Evolutionary conservation across 2,797 vertebrate genomes (phyloP).

Genomic region (Nyctibius grandis): DNA sequence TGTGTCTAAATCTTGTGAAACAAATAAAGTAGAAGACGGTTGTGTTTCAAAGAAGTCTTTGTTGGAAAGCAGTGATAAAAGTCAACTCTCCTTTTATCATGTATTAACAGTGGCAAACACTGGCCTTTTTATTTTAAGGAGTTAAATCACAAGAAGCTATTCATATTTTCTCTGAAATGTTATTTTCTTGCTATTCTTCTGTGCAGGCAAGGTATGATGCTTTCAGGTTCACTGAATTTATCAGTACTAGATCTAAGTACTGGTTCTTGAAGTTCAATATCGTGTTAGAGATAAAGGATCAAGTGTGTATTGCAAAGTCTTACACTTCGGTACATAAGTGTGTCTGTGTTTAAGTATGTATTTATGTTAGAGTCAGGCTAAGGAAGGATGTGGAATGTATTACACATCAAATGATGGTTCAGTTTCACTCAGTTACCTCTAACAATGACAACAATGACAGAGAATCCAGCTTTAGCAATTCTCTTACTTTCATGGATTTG

Average conservation of each 20-base stretch:
- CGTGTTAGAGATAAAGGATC: neutral
- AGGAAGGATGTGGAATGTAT: neutral
- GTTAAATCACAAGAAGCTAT: neutral
- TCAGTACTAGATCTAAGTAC: neutral
- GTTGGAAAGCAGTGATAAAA: neutral
- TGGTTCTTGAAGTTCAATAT: neutral
- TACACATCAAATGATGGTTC: neutral
- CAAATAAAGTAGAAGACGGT: neutral
- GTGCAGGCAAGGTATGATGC: neutral
- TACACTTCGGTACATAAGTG: neutral
- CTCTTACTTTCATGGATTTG: neutral
- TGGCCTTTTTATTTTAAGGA: neutral
- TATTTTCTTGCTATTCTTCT: neutral
- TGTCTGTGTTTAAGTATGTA: neutral
- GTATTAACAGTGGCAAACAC: neutral
- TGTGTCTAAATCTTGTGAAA: neutral
- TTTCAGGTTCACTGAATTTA: neutral
- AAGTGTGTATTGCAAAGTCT: neutral
- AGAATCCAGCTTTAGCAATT: neutral
- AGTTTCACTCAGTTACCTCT: neutral
- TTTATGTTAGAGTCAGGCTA: neutral
- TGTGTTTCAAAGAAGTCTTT: neutral
- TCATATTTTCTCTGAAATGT: neutral
- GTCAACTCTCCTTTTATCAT: neutral
- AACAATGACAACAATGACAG: neutral